phyloP scores from a whole-genome alignment of 2,888 invertebrate genomes.

The Heliconius sara region DNA sequence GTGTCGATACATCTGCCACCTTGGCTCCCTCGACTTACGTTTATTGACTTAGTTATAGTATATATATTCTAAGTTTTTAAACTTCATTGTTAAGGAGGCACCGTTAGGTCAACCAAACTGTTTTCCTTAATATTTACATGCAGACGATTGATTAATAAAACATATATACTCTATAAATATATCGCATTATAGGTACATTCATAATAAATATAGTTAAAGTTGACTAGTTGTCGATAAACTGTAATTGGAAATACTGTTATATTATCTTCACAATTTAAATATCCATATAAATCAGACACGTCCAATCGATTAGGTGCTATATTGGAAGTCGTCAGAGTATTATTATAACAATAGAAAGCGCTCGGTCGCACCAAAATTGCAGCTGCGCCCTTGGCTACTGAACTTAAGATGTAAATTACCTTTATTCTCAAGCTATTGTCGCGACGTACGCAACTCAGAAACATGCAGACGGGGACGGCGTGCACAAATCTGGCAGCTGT shows the following conservation, averaged over 20 bases:
- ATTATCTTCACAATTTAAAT: neutral
- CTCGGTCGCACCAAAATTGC: slow-evolving; percentile 67
- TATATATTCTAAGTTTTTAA: slow-evolving; percentile 63
- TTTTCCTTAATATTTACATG: neutral
- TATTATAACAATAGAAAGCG: slow-evolving; percentile 55
- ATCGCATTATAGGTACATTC: neutral
- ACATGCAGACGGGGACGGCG: slow-evolving; percentile 80
- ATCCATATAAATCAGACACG: neutral
- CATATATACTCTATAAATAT: neutral
- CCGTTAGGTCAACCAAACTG: slow-evolving; percentile 57
- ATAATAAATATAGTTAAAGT: neutral
- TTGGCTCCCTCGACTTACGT: slow-evolving; percentile 65
- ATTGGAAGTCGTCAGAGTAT: slow-evolving; percentile 29
- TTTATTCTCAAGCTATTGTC: slow-evolving; percentile 77
- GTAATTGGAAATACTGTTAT: neutral
- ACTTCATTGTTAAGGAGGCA: slow-evolving; percentile 61
- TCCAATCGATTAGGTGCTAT: slow-evolving; percentile 33
- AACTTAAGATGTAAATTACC: slow-evolving; percentile 84
- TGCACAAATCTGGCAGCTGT: slow-evolving; percentile 83
- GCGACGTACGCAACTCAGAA: slow-evolving; percentile 66
- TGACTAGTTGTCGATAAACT: neutral
- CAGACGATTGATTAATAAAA: neutral
- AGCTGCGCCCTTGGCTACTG: slow-evolving; percentile 79
- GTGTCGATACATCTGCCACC: slow-evolving; percentile 82
- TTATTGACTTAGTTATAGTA: slow-evolving; percentile 56